Base-by-base conservation (phyloP, 2,888 invertebrate species). In the Pharmacophagus antenor region DNA sequence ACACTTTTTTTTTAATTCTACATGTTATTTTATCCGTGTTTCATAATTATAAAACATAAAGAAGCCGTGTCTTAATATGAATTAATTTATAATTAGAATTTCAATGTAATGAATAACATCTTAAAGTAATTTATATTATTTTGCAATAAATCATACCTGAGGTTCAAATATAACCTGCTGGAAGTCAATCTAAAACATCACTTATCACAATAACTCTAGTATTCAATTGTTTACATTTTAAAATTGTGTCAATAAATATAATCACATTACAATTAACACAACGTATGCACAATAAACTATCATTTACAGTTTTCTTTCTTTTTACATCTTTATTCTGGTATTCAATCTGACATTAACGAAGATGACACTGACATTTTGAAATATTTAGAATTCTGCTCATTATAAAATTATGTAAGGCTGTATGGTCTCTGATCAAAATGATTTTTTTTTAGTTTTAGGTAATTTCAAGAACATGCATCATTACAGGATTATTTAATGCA, bases 101-200 rank as follows among this genome's bases (percentile, higher is more conserved):
- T 20, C 27, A 46, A 27, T 1, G 4, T 46, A 6, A 21, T 46
- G 2, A 20, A 15, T 10, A 46, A 21, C 20, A 21, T 46, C 4
- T 7, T 18, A 46, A 46, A 17, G n/a, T 17, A 21, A 15, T n/a
- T 15, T 20, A 8, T 49, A 37, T 27, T 20, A 15, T n/a, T 27
- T 41, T 21, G 37, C 23, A 55, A 23, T 20, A 17, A 23, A 46
- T 46, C 55, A 37, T 55, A 60, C 60, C 60, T 60, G 50, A n/a
- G 20, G 25, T 22, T 37, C 4, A 51, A 55, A n/a, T n/a, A 18
- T 44, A 42, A 48, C 31, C 23, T 58, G 44, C 44, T 56, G 12
- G 37, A 60, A 46, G 22, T 27, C 27, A 27, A n/a, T 17, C 22
- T 48, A 51, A n/a, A 20, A 46, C 57, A 56, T 25, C 62, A 62